These are phyloP conservation scores for Drosophila setosimentum DNA, from an alignment of 2,888 invertebrate genomes.

Conservation along the genomic window DNA sequence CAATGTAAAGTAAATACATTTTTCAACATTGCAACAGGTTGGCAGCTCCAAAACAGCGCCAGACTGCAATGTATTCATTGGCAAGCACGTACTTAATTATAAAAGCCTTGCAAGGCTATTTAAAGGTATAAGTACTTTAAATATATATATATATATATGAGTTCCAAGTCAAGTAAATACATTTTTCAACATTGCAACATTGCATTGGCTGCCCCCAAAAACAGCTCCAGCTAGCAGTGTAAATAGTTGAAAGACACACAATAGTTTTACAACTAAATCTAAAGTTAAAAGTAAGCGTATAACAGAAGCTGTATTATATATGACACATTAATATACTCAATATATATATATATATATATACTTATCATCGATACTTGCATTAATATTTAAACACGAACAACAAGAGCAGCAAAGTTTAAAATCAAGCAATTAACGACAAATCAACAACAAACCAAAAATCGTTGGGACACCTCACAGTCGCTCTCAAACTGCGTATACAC, in stretches of 20 bases:
- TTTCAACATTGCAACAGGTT: neutral
- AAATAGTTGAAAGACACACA: conserved; percentile 32
- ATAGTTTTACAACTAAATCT: conserved; percentile 1
- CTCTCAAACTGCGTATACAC: conserved; percentile 40
- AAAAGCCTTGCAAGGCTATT: neutral
- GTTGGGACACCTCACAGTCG: conserved; percentile 38
- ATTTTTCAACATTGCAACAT: conserved; percentile 4
- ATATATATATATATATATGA: conserved; percentile 13
- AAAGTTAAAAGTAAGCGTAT: conserved; percentile 53
- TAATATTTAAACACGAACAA: conserved; percentile 34
- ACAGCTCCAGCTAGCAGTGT: conserved; percentile 43
- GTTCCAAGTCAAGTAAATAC: conserved; percentile 49
- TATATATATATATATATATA: conserved; percentile 40
- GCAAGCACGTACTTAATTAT: neutral
- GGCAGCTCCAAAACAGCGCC: conserved; percentile 3
- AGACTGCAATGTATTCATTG: neutral
- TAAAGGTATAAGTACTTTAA: neutral
- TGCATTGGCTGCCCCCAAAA: conserved; percentile 3
- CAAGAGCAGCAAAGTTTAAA: conserved; percentile 42
- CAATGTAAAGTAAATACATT: conserved; percentile 24
- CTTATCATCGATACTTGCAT: conserved; percentile 40
- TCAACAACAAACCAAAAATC: conserved; percentile 54
- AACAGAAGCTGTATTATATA: conserved; percentile 66
- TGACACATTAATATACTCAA: conserved; percentile 34
- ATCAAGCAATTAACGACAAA: conserved; percentile 77